phyloP scores from a whole-genome alignment of 2,888 invertebrate genomes.

The Formica aserva region DNA sequence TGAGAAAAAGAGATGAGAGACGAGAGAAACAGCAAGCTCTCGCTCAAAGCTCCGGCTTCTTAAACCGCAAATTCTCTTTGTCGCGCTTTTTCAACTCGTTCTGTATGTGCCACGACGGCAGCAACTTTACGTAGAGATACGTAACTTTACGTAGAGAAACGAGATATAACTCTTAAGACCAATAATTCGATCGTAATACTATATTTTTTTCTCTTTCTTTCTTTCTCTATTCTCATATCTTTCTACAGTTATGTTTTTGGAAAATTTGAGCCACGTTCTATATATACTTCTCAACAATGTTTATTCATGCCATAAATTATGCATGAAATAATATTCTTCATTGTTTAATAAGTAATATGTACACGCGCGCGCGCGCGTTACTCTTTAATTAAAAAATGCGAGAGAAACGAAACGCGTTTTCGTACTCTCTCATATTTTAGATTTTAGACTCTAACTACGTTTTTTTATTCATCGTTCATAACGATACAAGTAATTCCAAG shows the following conservation, averaged over 20 bases:
- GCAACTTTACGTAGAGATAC: background rate
- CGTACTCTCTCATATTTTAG: background rate
- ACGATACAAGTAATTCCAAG: conserved; percentile 20
- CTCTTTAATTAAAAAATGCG: conserved; percentile 14
- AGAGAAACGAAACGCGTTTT: background rate
- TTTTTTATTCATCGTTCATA: background rate
- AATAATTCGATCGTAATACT: conserved; percentile 65
- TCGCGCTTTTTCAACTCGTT: conserved; percentile 71
- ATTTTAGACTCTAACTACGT: conserved; percentile 14
- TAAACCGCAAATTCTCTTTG: conserved; percentile 72
- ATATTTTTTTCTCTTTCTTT: background rate
- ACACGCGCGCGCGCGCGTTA: background rate
- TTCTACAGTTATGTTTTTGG: background rate
- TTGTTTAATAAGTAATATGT: background rate
- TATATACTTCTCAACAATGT: background rate
- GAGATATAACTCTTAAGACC: conserved; percentile 61
- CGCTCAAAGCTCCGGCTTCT: conserved; percentile 71
- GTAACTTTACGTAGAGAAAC: conserved; percentile 23
- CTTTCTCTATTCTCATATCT: background rate
- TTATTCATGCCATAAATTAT: background rate
- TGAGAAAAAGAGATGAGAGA: conserved; percentile 22
- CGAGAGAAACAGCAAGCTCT: conserved; percentile 55
- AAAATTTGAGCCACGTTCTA: background rate
- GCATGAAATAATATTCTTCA: background rate
- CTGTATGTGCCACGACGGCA: conserved; percentile 55